A percentile compares a stretch with the other conserved stretches of the same genome.
Conservation (phyloP, 2,113 vertebrate species). For the Scalopus aquaticus region DNA sequence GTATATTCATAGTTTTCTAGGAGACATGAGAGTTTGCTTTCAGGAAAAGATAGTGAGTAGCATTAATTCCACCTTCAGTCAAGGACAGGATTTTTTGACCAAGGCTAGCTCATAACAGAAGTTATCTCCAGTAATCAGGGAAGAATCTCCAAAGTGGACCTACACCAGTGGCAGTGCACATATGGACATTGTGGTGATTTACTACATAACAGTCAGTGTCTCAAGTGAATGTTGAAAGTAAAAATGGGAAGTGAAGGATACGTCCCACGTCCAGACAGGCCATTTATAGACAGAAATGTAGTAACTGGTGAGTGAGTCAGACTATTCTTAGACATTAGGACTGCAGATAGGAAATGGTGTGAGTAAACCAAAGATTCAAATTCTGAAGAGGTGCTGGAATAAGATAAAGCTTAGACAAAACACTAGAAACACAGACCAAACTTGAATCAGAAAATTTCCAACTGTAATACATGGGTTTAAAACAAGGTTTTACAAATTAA, state of each 20-base stretch:
- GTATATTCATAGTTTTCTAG: not conserved
- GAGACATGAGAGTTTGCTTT: not conserved
- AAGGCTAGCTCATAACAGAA: not conserved
- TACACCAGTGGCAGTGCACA: not conserved
- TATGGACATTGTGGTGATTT: not conserved
- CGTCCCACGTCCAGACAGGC: not conserved
- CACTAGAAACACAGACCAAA: not conserved
- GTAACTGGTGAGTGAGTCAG: not conserved
- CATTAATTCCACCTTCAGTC: not conserved
- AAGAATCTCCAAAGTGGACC: not conserved
- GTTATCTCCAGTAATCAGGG: not conserved
- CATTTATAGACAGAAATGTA: not conserved
- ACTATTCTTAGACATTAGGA: not conserved
- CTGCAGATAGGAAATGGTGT: not conserved
- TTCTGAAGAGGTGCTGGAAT: not conserved
- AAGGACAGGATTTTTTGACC: not conserved
- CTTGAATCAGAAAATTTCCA: not conserved
- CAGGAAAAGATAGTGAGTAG: not conserved
- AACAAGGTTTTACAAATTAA: not conserved
- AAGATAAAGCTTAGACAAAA: not conserved
- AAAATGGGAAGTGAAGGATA: not conserved
- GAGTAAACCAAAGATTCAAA: not conserved
- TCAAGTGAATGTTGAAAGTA: not conserved
- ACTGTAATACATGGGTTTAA: not conserved
- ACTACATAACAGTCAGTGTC: not conserved